A percentile compares a stretch with the other conserved stretches of the same genome.
Conservation (phyloP, 2,113 vertebrate species). For the Chamaea fasciata region DNA sequence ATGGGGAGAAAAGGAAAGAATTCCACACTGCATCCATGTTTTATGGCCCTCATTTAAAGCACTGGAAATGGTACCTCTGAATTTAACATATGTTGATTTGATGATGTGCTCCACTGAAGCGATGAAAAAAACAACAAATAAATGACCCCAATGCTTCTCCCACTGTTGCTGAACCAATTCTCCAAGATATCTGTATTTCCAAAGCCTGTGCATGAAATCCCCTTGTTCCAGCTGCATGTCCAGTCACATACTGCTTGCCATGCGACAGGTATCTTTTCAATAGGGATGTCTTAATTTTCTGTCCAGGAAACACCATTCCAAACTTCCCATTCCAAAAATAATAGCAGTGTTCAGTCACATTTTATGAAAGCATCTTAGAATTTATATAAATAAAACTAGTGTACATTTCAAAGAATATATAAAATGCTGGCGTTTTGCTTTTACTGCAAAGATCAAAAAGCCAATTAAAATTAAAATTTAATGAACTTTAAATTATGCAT, state of each 20-base stretch:
- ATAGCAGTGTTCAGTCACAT: conserved; percentile 18
- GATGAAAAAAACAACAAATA: background rate
- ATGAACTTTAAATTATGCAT: conserved; percentile 32
- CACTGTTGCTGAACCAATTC: background rate
- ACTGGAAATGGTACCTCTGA: background rate
- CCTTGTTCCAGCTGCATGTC: background rate
- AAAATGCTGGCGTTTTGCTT: background rate
- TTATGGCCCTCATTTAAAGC: background rate
- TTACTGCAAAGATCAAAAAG: conserved; percentile 35
- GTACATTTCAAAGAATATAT: conserved; percentile 26
- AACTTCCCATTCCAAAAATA: conserved; percentile 30
- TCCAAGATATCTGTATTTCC: background rate
- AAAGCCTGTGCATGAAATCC: background rate
- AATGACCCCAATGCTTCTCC: background rate
- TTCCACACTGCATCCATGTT: background rate
- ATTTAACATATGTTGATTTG: background rate
- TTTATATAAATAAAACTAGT: conserved; percentile 44
- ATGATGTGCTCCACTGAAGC: background rate
- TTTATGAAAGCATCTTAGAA: conserved; percentile 38
- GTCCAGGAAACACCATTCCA: background rate
- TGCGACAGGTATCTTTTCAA: background rate
- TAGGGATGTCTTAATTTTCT: background rate
- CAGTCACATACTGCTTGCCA: background rate
- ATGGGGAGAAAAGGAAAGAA: background rate
- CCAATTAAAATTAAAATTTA: background rate